These are phyloP conservation scores for Agrotis clavis DNA, from an alignment of 2,888 invertebrate genomes.

Conservation along the genomic window DNA sequence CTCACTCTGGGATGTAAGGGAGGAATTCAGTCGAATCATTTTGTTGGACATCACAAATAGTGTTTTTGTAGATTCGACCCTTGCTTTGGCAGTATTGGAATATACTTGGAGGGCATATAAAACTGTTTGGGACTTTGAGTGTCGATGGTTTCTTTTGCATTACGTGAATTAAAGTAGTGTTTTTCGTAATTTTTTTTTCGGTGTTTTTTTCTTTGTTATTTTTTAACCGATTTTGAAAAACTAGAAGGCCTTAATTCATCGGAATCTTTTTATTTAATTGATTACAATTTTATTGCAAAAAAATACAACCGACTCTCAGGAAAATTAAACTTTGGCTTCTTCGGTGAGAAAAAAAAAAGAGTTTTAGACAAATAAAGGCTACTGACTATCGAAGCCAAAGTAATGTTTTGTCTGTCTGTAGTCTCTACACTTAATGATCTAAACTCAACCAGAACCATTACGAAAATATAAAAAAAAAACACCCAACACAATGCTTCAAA, in stretches of 20 bases:
- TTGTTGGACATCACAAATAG: constrained; percentile 68
- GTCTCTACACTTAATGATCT: not conserved
- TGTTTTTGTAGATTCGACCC: constrained; percentile 64
- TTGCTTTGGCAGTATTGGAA: constrained; percentile 46
- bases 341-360: too few species aligned
- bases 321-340: too few species aligned
- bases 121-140: constrained; percentile 19
- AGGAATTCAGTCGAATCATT: constrained; percentile 71
- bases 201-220: not conserved
- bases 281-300: too few species aligned
- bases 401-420: too few species aligned
- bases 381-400: too few species aligned
- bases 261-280: too few species aligned
- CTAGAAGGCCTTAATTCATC: too few species aligned
- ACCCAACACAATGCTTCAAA: not conserved
- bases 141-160: constrained; percentile 14
- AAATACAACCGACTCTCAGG: too few species aligned
- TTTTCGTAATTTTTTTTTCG: not conserved
- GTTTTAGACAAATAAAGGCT: too few species aligned
- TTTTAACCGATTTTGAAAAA: too few species aligned
- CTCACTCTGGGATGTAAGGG: constrained; percentile 66
- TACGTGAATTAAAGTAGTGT: not conserved
- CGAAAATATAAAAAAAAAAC: constrained; percentile 16
- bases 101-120: constrained; percentile 20
- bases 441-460: not conserved